Evolutionary conservation across 2,888 invertebrate species (phyloP).

Genomic region (Synanthedon formicaeformis): DNA sequence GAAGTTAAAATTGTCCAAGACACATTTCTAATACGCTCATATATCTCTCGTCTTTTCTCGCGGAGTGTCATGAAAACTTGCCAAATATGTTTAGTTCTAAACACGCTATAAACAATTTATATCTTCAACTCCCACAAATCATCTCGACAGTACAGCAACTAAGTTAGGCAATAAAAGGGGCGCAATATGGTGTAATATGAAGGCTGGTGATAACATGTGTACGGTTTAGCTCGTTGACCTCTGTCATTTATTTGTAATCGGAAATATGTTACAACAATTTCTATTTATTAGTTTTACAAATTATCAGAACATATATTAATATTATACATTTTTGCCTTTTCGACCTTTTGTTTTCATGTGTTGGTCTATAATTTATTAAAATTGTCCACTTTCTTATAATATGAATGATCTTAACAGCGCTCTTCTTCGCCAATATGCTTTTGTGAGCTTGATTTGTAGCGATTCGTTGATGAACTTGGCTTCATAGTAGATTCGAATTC

Average conservation of each 20-base stretch:
- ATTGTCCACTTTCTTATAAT: too few relatives aligned
- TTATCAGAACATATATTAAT: too few relatives aligned
- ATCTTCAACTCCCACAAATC: slow-evolving; percentile 32
- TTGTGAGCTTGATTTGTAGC: too few relatives aligned
- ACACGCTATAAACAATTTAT: slow-evolving; percentile 18
- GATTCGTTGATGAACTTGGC: too few relatives aligned
- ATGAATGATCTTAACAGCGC: too few relatives aligned
- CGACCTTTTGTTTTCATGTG: too few relatives aligned
- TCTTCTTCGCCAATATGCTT: too few relatives aligned
- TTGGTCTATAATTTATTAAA: too few relatives aligned
- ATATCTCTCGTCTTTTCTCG: not conserved
- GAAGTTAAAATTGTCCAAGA: too few relatives aligned
- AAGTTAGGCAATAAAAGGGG: slow-evolving; percentile 44
- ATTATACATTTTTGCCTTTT: too few relatives aligned
- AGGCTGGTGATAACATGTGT: slow-evolving; percentile 28
- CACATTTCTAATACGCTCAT: not conserved
- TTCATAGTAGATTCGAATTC: too few relatives aligned
- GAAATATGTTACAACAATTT: not conserved
- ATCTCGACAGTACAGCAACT: slow-evolving; percentile 19
- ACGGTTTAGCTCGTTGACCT: slow-evolving; percentile 4
- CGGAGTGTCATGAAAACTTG: slow-evolving; percentile 9
- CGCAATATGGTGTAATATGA: slow-evolving; percentile 33
- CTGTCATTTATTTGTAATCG: not conserved
- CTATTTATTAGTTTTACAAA: too few relatives aligned
- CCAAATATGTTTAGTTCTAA: slow-evolving; percentile 10